phyloP scores from a whole-genome alignment of 2,888 invertebrate species.

The Dichetophora obliterata region DNA sequence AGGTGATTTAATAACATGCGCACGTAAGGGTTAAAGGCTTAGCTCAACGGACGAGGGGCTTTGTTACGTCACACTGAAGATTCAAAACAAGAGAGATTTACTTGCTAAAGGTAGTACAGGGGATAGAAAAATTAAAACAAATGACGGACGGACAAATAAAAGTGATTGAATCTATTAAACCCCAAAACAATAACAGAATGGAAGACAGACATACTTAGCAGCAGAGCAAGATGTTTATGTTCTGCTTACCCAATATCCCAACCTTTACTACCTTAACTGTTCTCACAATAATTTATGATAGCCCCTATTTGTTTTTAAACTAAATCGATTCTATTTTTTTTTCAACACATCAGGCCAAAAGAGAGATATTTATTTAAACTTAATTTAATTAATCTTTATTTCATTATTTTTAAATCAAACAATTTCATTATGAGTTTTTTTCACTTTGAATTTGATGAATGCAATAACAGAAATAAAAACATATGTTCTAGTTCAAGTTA shows the following conservation, averaged over 20 bases:
- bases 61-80: not conserved
- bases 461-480: too few relatives aligned
- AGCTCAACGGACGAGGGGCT: conserved; percentile 1
- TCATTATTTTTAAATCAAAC: not conserved
- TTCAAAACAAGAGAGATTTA: not conserved
- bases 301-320: too few relatives aligned
- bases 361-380: not conserved
- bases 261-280: not conserved
- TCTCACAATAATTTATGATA: too few relatives aligned
- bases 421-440: not conserved
- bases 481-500: too few relatives aligned
- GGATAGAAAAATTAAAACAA: too few relatives aligned
- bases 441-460: too few relatives aligned
- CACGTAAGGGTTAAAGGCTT: not conserved
- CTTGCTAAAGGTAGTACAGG: not conserved
- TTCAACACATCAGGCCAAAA: too few relatives aligned
- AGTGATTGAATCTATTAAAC: not conserved
- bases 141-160: not conserved
- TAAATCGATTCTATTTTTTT: too few relatives aligned
- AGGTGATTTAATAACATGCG: not conserved
- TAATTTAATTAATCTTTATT: not conserved
- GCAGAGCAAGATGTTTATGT: not conserved
- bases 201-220: not conserved
- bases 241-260: not conserved
- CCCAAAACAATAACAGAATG: not conserved